These are phyloP conservation scores for Alouatta palliata DNA, from an alignment of 2,113 vertebrate genomes.

Conservation along the genomic window DNA sequence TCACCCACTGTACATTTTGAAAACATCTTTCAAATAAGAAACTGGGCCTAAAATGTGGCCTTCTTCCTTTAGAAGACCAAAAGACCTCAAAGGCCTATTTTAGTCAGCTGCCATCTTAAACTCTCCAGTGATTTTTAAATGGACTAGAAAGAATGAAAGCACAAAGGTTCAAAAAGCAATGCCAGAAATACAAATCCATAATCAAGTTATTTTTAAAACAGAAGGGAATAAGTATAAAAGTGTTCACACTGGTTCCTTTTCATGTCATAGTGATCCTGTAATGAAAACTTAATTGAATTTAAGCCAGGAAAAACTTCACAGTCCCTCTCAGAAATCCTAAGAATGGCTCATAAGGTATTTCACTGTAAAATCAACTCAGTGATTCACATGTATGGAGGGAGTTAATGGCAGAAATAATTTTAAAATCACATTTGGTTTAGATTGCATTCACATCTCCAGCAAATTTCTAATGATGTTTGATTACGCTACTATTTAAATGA, in stretches of 20 bases:
- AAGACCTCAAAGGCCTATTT: conserved; percentile 35
- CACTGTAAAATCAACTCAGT: conserved; percentile 49
- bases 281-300: conserved; percentile 59
- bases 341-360: conserved; percentile 55
- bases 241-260: conserved; percentile 50
- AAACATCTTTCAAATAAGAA: conserved; percentile 47
- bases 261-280: conserved; percentile 4
- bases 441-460: not conserved
- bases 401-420: conserved; percentile 50
- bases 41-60: not conserved
- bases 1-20: conserved; percentile 21
- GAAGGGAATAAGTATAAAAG: conserved; percentile 10
- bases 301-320: conserved; percentile 30
- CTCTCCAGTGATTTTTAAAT: conserved; percentile 30
- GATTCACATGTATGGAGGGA: conserved; percentile 52
- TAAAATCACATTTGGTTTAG: conserved; percentile 49
- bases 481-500: conserved; percentile 31
- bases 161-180: conserved; percentile 26
- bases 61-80: conserved; percentile 30
- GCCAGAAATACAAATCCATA: conserved; percentile 27
- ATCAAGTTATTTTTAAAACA: conserved; percentile 48
- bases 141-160: conserved; percentile 2
- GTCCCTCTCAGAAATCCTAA: conserved; percentile 40
- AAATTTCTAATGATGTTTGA: conserved; percentile 29
- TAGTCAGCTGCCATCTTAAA: conserved; percentile 40